phyloP scores from a whole-genome alignment of 1,140 invertebrate genomes.

The Scylla paramamosain region DNA sequence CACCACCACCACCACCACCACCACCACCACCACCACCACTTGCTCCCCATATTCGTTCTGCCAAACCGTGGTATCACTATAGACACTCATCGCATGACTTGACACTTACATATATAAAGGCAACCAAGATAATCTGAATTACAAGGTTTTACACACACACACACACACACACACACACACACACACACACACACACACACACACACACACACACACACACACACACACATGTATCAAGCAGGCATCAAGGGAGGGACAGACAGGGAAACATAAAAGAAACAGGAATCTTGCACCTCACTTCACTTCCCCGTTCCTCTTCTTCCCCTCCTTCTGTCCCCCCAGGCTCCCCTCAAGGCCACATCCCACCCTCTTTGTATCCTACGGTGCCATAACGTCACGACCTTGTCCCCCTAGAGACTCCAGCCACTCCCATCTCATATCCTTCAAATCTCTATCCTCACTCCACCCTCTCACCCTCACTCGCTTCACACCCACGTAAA shows the following conservation, averaged over 20 bases:
- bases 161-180: no score
- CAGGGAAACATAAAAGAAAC: background rate
- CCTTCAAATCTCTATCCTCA: background rate
- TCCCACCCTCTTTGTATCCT: background rate
- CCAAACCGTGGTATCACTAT: no score
- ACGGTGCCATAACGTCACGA: background rate
- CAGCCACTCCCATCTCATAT: background rate
- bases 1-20: no score
- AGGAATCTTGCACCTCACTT: background rate
- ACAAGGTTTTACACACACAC: no score
- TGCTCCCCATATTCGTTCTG: no score
- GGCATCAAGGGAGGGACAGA: background rate
- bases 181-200: constrained; percentile 7
- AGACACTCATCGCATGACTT: background rate
- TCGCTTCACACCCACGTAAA: background rate
- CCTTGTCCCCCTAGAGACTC: background rate
- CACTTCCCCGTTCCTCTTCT: background rate
- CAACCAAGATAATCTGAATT: no score
- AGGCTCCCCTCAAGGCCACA: background rate
- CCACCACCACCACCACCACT: no score
- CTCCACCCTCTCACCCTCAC: background rate
- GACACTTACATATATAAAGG: background rate
- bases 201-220: constrained; percentile 20
- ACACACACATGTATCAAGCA: background rate
- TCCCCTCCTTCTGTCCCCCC: background rate